These are phyloP conservation scores for Ectobius pallidus DNA, from an alignment of 2,888 invertebrate genomes.

Conservation along the genomic window DNA sequence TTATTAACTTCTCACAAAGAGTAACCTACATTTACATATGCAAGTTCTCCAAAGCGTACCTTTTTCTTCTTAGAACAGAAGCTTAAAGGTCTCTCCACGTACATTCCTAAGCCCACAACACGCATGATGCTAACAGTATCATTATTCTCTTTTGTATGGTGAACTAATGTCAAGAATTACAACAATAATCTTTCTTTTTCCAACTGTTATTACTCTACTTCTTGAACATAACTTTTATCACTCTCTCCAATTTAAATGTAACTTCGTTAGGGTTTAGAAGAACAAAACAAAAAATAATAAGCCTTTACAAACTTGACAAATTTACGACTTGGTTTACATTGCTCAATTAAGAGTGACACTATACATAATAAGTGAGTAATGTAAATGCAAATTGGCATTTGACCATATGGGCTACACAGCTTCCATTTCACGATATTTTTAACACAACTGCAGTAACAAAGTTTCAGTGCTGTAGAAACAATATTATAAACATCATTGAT, in stretches of 20 bases:
- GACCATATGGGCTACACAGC: too few species aligned
- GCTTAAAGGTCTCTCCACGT: background rate
- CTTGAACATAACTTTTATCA: background rate
- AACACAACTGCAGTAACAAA: too few species aligned
- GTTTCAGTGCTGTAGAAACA: too few species aligned
- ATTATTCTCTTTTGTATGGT: background rate
- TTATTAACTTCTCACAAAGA: conserved; percentile 35
- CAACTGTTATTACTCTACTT: background rate
- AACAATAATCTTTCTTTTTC: conserved; percentile 9
- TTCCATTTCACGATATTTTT: too few species aligned
- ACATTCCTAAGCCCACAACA: conserved; percentile 14
- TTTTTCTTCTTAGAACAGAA: conserved; percentile 30
- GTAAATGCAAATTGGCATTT: too few species aligned
- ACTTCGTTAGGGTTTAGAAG: background rate
- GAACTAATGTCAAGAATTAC: background rate
- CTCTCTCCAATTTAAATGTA: background rate
- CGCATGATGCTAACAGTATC: background rate
- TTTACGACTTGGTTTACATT: background rate
- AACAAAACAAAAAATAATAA: background rate
- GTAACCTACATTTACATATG: conserved; percentile 32
- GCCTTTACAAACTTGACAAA: background rate
- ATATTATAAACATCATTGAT: background rate
- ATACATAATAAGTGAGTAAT: too few species aligned
- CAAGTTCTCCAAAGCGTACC: background rate
- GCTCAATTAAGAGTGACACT: background rate